Evolutionary conservation across 2,797 vertebrate genomes (phyloP).

Genomic region (Sebastes taczanowskii): DNA sequence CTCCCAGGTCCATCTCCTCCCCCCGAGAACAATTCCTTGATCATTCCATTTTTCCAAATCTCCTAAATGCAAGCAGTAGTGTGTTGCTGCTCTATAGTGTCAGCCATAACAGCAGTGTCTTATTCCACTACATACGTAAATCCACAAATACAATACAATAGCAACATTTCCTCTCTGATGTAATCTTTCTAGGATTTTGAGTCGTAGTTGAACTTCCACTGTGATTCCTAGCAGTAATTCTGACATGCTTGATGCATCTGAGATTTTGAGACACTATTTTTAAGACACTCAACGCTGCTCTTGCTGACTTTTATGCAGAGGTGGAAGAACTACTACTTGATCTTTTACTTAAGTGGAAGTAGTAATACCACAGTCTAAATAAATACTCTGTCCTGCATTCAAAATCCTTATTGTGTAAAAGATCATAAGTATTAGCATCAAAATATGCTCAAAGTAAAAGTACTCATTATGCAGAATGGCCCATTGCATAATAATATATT

Average conservation of each 20-base stretch:
- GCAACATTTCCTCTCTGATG: background rate
- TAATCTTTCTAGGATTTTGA: background rate
- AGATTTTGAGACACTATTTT: background rate
- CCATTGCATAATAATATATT: no score
- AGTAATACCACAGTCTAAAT: no score
- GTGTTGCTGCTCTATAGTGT: background rate
- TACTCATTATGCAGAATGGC: no score
- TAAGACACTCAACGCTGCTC: background rate
- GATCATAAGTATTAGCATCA: no score
- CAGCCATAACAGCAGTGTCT: background rate
- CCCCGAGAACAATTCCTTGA: no score
- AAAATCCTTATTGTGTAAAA: no score
- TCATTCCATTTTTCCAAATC: background rate
- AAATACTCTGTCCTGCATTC: no score
- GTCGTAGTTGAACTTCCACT: no score
- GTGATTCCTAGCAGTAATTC: no score
- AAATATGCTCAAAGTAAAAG: no score
- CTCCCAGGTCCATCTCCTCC: fast-evolving
- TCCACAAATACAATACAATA: background rate
- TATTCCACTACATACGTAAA: background rate
- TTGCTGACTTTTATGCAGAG: background rate
- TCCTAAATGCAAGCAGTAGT: fast-evolving
- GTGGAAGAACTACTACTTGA: background rate
- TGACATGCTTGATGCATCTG: no score
- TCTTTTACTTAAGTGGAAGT: no score